phyloP scores from a whole-genome alignment of 1,140 invertebrate genomes.

The Chironomus tepperi region DNA sequence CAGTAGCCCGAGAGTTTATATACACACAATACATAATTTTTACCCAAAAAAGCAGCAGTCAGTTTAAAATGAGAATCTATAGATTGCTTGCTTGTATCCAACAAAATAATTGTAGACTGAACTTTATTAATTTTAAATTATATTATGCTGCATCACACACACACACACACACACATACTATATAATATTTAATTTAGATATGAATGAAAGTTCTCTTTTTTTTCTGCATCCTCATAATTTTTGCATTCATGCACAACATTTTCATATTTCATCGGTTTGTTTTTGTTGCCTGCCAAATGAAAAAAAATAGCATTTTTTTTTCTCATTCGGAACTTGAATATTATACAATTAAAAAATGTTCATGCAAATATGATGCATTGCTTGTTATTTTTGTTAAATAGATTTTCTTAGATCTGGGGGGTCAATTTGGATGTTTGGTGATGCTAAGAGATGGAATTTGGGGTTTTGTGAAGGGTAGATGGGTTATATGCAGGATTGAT shows the following conservation, averaged over 20 bases:
- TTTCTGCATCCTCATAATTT: neutral
- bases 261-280: neutral
- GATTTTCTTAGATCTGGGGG: neutral
- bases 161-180: neutral
- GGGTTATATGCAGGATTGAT: too few species aligned
- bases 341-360: neutral
- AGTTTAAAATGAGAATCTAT: constrained; percentile 23
- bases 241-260: neutral
- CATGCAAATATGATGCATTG: neutral
- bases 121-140: constrained; percentile 24
- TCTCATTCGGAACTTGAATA: too few species aligned
- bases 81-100: neutral
- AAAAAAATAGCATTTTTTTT: neutral
- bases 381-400: neutral
- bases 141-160: constrained; percentile 13
- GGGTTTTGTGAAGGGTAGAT: too few species aligned
- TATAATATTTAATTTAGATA: constrained; percentile 4
- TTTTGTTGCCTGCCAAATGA: neutral
- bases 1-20: neutral
- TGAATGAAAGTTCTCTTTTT: neutral
- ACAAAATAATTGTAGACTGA: neutral
- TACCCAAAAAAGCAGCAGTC: too few species aligned
- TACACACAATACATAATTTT: neutral
- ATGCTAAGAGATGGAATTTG: too few species aligned
- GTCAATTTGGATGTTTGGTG: too few species aligned